Evolutionary conservation across 2,113 vertebrate species (phyloP), one percentile per base, ranked within the genome.

Genomic region (Callipepla squamata): DNA sequence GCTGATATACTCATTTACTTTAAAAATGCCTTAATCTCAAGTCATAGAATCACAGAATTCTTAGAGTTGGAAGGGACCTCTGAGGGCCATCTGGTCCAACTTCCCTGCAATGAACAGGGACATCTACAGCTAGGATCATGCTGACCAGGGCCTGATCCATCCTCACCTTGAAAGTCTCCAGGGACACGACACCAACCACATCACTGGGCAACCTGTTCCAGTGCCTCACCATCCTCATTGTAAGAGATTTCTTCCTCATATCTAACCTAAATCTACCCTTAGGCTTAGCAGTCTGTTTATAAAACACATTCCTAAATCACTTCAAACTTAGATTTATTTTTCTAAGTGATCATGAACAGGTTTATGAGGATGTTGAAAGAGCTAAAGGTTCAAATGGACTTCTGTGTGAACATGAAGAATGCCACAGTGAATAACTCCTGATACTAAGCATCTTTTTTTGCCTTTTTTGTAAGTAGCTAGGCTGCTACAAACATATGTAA

Each of bases 391-490:
- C 42, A 59, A 21, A 21, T 76, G 20, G 11, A 18, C 63, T 89
- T 87, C 59, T 80, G 4, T 0, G 69, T 14, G 38, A 69, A 26
- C 16, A 23, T 21, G 38, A 51, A 93, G 70, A 65, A 47, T 25
- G 4, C 40, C 23, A 23, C 28, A 76, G 53, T 51, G 58, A 87
- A 25, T 57, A 91, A 69, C 9, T 87, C 2, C 12, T 65, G 34
- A 77, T 76, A 82, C 50, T 3, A 40, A 79, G 32, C 14, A 4
- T 21, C 23, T 50, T 63, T 65, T 94, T 94, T 75, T 57, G 15
- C 38, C 67, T 77, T 6, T 48, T 89, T 87, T 90, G 82, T 96
- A 94, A 92, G 73, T 91, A 94, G 42, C 59, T 70, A 50, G n/a
- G 45, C 30, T 36, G 72, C 79, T 93, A 42, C 20, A 28, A 85